Conservation (phyloP, 2,888 invertebrate genomes). For the Rhabditoides inermis region DNA sequence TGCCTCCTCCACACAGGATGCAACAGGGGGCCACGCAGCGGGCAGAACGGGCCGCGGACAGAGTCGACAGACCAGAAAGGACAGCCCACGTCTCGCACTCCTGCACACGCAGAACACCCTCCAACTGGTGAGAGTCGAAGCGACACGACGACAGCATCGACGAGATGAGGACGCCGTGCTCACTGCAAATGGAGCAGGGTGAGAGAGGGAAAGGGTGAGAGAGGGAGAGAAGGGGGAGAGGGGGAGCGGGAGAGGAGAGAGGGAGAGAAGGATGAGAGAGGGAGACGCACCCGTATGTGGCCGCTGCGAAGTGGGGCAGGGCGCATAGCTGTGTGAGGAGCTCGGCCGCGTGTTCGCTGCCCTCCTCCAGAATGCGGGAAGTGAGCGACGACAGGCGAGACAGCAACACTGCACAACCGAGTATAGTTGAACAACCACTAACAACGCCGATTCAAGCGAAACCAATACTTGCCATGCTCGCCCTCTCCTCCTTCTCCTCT, state of each 20-base stretch:
- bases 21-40: conserved; percentile 12
- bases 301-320: background rate
- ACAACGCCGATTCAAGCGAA: background rate
- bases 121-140: conserved; percentile 12
- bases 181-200: conserved; percentile 9
- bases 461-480: background rate
- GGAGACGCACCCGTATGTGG: background rate
- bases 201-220: background rate
- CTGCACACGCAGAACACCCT: conserved; percentile 4
- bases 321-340: background rate
- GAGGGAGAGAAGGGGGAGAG: too few relatives aligned
- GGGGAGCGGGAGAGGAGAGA: background rate
- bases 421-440: background rate
- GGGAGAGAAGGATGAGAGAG: background rate
- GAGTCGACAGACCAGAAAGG: background rate
- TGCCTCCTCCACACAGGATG: conserved; percentile 8
- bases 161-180: conserved; percentile 8
- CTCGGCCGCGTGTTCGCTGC: conserved; percentile 3
- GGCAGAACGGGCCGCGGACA: background rate
- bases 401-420: background rate
- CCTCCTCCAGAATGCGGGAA: conserved; percentile 6
- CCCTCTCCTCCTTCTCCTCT: background rate
- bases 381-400: background rate
- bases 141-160: conserved; percentile 14
- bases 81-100: background rate